These are phyloP conservation scores for Xylota segnis DNA, from an alignment of 2,888 invertebrate genomes.

Conservation along the genomic window DNA sequence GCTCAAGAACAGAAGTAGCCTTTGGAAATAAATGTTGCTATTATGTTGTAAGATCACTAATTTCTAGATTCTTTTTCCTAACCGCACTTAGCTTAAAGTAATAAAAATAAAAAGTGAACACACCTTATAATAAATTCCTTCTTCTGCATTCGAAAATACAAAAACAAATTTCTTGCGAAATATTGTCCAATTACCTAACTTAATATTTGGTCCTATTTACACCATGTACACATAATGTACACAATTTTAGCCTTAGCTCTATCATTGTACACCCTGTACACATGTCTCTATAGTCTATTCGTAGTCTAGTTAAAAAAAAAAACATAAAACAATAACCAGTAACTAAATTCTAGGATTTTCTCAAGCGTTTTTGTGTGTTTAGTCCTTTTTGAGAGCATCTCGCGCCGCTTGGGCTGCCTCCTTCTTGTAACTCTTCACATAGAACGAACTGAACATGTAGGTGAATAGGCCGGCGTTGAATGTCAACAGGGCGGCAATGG, in stretches of 20 bases:
- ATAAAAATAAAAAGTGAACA: conserved; percentile 20
- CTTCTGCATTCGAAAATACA: neutral
- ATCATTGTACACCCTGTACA: conserved; percentile 38
- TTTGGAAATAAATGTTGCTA: neutral
- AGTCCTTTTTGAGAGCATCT: conserved; percentile 80
- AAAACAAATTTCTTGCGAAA: conserved; percentile 20
- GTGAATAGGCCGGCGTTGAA: conserved; percentile 90
- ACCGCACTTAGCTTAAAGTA: neutral
- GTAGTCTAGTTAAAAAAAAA: conserved; percentile 4
- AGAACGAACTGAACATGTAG: conserved; percentile 92
- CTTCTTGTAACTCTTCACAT: conserved; percentile 88
- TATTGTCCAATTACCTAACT: conserved; percentile 63
- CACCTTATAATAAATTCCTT: conserved; percentile 35
- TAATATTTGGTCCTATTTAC: conserved; percentile 77
- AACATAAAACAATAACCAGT: conserved; percentile 10
- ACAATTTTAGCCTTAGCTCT: conserved; percentile 57
- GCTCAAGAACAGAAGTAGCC: neutral
- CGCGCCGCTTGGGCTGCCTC: conserved; percentile 79
- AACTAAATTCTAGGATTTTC: neutral
- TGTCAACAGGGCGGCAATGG: conserved; percentile 88
- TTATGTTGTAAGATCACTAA: neutral
- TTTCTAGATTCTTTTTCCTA: conserved; percentile 23
- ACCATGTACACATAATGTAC: conserved; percentile 63
- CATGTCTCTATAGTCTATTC: conserved; percentile 21
- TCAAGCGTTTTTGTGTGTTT: conserved; percentile 57